Conservation (phyloP, 2,797 vertebrate species). For the Sylvilagus floridanus region DNA sequence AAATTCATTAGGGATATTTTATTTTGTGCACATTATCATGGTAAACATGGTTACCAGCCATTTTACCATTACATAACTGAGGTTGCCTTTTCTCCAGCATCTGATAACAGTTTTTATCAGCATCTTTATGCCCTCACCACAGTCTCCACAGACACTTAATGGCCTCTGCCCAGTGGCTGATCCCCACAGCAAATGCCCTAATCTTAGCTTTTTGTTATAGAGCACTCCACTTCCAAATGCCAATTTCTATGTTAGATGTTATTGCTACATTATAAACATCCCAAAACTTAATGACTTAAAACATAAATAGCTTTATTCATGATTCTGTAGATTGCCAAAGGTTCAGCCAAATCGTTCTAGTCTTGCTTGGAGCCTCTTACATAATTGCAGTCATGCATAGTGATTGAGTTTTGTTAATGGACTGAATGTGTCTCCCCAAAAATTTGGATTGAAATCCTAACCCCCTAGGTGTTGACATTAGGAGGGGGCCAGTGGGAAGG, state of each 20-base stretch:
- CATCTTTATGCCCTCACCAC: not conserved
- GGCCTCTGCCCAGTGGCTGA: not conserved
- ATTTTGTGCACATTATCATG: not conserved
- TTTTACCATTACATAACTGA: not conserved
- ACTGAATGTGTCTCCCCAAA: not conserved
- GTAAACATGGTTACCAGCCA: not conserved
- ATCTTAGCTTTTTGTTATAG: constrained; percentile 40
- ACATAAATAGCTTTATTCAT: not conserved
- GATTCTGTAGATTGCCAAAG: not conserved
- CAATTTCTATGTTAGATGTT: constrained; percentile 26
- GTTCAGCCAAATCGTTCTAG: not conserved
- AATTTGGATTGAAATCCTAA: not conserved
- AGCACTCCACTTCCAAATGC: not conserved
- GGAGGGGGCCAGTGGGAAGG: not conserved
- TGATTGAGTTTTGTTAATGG: not conserved
- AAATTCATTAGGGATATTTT: not conserved
- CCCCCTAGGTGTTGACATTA: no score
- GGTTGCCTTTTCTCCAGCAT: not conserved
- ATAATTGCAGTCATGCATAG: not conserved
- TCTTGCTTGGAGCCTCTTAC: not conserved
- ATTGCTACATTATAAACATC: not conserved
- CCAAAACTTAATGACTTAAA: not conserved
- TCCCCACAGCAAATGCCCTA: not conserved
- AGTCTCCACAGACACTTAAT: not conserved
- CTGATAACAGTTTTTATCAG: not conserved